Conservation (phyloP, 1,140 invertebrate species). For the Pachyrhynchus sulphureomaculatus region DNA sequence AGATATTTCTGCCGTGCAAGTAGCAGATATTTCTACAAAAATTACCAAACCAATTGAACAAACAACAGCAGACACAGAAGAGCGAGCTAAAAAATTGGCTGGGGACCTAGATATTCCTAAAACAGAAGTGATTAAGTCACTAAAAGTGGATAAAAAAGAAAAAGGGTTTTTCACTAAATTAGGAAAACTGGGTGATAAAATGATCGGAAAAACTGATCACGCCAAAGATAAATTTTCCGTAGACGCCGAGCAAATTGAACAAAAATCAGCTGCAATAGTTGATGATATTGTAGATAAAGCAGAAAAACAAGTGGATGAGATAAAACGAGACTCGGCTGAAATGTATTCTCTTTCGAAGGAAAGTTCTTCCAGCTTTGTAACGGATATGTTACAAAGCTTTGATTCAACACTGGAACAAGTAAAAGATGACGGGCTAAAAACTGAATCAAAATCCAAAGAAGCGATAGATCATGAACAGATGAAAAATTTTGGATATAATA, state of each 20-base stretch:
- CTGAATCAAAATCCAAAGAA: background rate
- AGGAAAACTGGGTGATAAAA: background rate
- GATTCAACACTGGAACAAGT: background rate
- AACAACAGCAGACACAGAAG: background rate
- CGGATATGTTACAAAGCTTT: no score
- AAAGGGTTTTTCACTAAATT: background rate
- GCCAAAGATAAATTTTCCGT: background rate
- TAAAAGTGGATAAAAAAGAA: background rate
- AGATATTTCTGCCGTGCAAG: background rate
- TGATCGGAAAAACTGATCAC: background rate
- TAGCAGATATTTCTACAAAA: no score
- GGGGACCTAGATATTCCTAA: background rate
- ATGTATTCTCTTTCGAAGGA: no score
- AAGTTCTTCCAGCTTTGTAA: no score
- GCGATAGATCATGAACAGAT: background rate
- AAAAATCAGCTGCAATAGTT: background rate
- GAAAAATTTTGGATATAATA: no score
- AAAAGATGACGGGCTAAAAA: background rate
- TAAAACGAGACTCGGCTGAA: background rate
- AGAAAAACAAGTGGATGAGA: background rate
- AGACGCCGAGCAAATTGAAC: background rate
- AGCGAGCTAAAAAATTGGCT: background rate
- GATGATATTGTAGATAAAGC: background rate
- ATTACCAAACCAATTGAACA: background rate
- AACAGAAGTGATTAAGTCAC: no score